Conservation (phyloP, 2,797 vertebrate genomes). For the Crypturellus tataupa region DNA sequence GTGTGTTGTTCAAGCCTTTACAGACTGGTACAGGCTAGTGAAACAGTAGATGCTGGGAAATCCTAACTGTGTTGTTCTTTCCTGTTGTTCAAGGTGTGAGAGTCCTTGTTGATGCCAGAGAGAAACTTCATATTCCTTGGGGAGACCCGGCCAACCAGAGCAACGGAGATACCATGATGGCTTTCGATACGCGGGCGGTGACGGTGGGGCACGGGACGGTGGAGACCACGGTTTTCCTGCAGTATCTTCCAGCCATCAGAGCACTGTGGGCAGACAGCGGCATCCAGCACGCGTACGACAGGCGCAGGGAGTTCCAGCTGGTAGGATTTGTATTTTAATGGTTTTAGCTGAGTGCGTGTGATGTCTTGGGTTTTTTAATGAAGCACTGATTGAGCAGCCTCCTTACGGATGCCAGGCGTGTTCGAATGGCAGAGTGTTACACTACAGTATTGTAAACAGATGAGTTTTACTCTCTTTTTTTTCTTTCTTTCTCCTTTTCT, state of each 20-base stretch:
- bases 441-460: background rate
- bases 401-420: fast-evolving
- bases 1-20: background rate
- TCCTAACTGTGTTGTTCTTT: background rate
- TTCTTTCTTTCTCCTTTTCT: background rate
- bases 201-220: conserved; percentile 89
- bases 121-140: conserved; percentile 98
- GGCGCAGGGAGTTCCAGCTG: conserved; percentile 97
- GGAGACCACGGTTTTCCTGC: conserved; percentile 88
- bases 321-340: conserved; percentile 78
- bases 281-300: conserved; percentile 94
- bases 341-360: fast-evolving
- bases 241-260: conserved; percentile 88
- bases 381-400: fast-evolving
- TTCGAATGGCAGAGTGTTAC: background rate
- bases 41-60: conserved; percentile 58
- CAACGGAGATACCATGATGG: conserved; percentile 91
- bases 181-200: conserved; percentile 91
- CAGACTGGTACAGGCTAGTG: background rate
- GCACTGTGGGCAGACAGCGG: conserved; percentile 92
- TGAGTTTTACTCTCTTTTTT: background rate
- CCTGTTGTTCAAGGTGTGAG: conserved; percentile 86
- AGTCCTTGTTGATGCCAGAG: conserved; percentile 95
- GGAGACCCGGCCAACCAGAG: conserved; percentile 90
- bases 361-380: background rate